Evolutionary conservation across 2,797 vertebrate genomes (phyloP).

Genomic region (Thunnus albacares): DNA sequence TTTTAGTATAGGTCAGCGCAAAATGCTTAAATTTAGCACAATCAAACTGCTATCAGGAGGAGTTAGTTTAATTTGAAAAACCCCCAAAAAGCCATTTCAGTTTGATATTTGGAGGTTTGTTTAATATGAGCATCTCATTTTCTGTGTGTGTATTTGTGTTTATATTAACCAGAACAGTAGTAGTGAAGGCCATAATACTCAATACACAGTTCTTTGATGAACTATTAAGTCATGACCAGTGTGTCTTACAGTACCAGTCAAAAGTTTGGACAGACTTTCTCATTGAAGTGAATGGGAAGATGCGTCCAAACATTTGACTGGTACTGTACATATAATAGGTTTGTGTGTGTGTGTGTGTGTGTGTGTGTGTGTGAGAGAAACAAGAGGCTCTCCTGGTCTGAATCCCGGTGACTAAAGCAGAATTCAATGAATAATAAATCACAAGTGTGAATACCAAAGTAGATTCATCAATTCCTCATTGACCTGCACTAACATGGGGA

Average conservation of each 20-base stretch:
- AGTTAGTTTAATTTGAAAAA: neutral
- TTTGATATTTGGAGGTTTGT: neutral
- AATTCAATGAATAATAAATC: slow-evolving; percentile 73
- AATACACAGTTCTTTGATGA: slow-evolving; percentile 28
- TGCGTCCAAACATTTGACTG: no score
- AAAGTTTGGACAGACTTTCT: no score
- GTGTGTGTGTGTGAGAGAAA: neutral
- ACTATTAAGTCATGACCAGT: slow-evolving; percentile 6
- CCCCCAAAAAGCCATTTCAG: neutral
- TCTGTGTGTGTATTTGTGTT: neutral
- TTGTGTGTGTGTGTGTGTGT: neutral
- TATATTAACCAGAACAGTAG: neutral
- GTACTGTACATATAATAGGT: neutral
- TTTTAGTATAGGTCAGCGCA: neutral
- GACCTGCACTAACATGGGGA: slow-evolving; percentile 43
- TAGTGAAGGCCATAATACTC: neutral
- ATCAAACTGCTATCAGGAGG: neutral
- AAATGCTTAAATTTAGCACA: neutral
- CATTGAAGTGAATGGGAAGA: no score
- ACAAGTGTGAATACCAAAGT: slow-evolving; percentile 59
- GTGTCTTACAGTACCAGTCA: neutral
- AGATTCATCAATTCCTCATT: slow-evolving; percentile 68
- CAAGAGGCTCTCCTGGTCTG: slow-evolving; percentile 21
- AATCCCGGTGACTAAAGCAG: slow-evolving; percentile 44
- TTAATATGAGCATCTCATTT: neutral